Conservation (phyloP, 2,797 vertebrate genomes). For the Pelochelys cantorii region DNA sequence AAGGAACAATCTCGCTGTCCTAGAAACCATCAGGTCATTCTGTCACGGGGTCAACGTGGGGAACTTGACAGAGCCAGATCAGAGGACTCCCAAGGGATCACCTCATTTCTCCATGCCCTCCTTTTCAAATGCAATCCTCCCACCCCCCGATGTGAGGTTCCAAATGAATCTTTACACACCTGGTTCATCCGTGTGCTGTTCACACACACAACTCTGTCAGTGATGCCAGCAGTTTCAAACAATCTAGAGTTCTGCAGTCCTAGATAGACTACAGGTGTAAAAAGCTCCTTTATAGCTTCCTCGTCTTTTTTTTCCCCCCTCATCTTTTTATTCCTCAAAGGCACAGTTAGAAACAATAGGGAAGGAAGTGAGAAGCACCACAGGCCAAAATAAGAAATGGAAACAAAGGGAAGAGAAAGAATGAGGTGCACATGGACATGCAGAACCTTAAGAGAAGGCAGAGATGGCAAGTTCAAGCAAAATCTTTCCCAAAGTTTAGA, state of each 20-base stretch:
- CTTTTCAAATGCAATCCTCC: not conserved
- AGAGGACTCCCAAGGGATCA: not conserved
- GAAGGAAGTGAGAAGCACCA: not conserved
- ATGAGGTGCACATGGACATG: rapidly evolving
- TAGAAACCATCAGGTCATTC: not conserved
- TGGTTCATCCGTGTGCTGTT: rapidly evolving
- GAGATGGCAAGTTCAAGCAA: not conserved
- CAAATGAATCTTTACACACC: not conserved
- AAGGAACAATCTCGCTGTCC: not conserved
- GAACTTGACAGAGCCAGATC: rapidly evolving
- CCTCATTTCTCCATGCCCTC: not conserved
- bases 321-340: not conserved
- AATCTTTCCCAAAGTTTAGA: not conserved
- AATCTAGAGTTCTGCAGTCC: rapidly evolving
- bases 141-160: not conserved
- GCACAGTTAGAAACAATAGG: not conserved
- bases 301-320: not conserved
- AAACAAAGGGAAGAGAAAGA: not conserved
- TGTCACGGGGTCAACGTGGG: rapidly evolving
- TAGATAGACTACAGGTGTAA: not conserved
- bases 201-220: not conserved
- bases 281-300: not conserved
- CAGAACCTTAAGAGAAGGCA: not conserved
- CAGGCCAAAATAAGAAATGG: not conserved
- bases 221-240: rapidly evolving